Percentiles rank a stretch among this genome's conserved stretches.
Evolutionary conservation across 2,888 invertebrate species (phyloP).

Genomic region (Thereva nobilitata): DNA sequence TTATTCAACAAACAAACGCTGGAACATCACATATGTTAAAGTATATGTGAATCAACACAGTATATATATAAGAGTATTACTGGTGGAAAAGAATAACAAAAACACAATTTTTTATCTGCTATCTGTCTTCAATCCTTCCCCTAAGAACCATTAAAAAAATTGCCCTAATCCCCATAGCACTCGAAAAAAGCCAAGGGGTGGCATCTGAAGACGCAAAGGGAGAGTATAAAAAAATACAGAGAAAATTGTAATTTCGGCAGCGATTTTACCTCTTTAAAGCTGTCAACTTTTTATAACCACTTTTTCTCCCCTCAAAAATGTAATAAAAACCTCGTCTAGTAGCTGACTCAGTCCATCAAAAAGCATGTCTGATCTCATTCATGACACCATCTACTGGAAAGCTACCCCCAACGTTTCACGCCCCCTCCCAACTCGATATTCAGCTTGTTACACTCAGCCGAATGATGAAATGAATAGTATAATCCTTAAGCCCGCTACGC

Average conservation of each 20-base stretch:
- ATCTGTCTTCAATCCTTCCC: not conserved
- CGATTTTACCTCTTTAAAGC: slow-evolving; percentile 33
- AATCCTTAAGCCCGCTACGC: no score
- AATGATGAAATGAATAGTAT: no score
- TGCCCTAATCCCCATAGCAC: slow-evolving; percentile 31
- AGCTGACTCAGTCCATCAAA: slow-evolving; percentile 34
- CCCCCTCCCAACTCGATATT: no score
- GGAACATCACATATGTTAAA: no score
- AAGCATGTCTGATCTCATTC: slow-evolving; percentile 32
- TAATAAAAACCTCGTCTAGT: slow-evolving; percentile 32
- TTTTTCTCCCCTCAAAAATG: slow-evolving; percentile 7
- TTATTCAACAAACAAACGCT: no score
- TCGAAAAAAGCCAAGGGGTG: slow-evolving; percentile 8
- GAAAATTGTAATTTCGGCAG: slow-evolving; percentile 30
- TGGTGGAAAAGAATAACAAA: no score
- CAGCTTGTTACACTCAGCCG: no score
- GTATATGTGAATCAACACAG: no score
- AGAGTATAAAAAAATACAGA: slow-evolving; percentile 5
- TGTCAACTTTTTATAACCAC: slow-evolving; percentile 31
- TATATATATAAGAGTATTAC: no score
- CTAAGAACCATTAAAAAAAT: slow-evolving; percentile 24
- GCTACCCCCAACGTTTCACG: not conserved
- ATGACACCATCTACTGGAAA: slow-evolving; percentile 28
- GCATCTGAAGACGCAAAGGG: no score
- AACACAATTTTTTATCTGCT: no score